A percentile compares a stretch with the other conserved stretches of the same genome.
Conservation (phyloP, 2,797 vertebrate species). For the Semotilus atromaculatus region DNA sequence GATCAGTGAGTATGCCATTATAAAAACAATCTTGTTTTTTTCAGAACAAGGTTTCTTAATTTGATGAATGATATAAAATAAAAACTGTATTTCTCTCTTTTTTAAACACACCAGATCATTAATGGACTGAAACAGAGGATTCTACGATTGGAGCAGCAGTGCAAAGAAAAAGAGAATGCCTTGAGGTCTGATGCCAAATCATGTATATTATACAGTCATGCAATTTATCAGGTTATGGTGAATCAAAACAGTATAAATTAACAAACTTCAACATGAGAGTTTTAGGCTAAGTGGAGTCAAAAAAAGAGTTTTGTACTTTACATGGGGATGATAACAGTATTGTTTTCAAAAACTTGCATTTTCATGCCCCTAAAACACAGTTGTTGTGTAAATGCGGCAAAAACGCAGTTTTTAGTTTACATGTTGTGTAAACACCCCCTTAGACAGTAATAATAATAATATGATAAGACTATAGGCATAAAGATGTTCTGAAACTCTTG, state of each 20-base stretch:
- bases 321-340: no score
- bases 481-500: background rate
- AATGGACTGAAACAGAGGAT: constrained; percentile 89
- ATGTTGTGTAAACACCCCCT: background rate
- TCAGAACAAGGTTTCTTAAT: background rate
- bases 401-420: background rate
- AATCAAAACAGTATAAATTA: background rate
- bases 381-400: background rate
- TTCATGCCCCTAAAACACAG: background rate
- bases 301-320: background rate
- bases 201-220: background rate
- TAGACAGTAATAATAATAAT: background rate
- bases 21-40: background rate
- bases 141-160: constrained; percentile 89
- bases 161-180: constrained; percentile 86
- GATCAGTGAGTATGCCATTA: constrained; percentile 81
- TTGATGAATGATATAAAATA: background rate
- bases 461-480: background rate
- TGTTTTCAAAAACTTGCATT: no score
- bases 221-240: background rate
- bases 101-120: constrained; percentile 75
- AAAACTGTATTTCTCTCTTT: background rate
- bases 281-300: background rate
- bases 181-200: constrained; percentile 74
- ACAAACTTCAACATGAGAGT: background rate